Conservation (phyloP, 2,888 invertebrate species). For the Priocnemis perturbator region DNA sequence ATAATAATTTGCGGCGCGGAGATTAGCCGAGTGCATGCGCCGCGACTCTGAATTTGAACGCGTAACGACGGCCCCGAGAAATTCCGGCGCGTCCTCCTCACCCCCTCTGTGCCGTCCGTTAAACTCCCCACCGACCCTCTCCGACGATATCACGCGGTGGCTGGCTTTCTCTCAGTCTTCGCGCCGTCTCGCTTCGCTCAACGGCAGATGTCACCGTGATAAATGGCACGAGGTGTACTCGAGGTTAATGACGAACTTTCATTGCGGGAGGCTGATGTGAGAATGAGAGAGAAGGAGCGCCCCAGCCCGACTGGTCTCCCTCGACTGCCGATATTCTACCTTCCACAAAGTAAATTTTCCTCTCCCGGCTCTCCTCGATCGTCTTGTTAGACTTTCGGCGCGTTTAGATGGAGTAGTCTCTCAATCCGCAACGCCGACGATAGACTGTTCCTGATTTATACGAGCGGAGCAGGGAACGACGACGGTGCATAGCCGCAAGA, state of each 20-base stretch:
- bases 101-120: no score
- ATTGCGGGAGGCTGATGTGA: neutral
- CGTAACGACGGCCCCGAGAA: no score
- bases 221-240: neutral
- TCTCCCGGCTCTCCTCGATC: no score
- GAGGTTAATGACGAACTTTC: neutral
- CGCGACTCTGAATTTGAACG: no score
- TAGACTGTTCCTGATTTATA: conserved; percentile 37
- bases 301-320: conserved; percentile 48
- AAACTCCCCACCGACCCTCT: no score
- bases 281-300: conserved; percentile 13
- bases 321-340: conserved; percentile 46
- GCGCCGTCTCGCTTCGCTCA: neutral
- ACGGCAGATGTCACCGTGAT: neutral
- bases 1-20: no score
- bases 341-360: neutral
- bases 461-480: conserved; percentile 24
- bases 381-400: no score
- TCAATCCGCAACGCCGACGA: neutral
- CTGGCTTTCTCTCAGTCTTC: no score
- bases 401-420: no score
- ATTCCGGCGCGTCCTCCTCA: no score
- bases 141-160: no score
- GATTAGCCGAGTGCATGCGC: no score
- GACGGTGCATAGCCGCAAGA: neutral